Evolutionary conservation across 2,797 vertebrate species (phyloP).

Genomic region (Acestrorhynchus altus): DNA sequence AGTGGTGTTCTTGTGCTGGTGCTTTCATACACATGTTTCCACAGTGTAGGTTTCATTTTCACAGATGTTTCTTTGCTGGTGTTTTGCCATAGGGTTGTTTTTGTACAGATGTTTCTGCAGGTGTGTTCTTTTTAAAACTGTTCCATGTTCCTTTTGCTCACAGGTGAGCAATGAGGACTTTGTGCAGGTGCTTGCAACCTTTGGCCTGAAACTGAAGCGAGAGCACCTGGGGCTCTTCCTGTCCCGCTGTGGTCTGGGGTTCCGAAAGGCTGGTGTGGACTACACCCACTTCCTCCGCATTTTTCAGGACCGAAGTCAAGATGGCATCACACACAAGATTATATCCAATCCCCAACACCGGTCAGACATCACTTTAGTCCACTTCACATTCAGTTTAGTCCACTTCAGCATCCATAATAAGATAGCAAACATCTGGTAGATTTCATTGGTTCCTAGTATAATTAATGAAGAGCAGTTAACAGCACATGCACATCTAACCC

Average conservation of each 20-base stretch:
- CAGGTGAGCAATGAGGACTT: conserved; percentile 61
- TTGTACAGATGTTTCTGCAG: not conserved
- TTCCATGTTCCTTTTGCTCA: not conserved
- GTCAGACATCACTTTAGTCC: conserved; percentile 29
- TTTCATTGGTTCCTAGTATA: no score
- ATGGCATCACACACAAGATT: conserved; percentile 62
- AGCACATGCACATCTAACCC: no score
- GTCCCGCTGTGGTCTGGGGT: conserved; percentile 60
- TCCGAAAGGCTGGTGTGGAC: conserved; percentile 55
- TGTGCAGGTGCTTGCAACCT: conserved; percentile 57
- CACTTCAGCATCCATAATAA: no score
- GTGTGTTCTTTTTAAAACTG: not conserved
- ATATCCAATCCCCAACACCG: conserved; percentile 65
- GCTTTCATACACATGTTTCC: not conserved
- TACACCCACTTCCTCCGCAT: conserved; percentile 58
- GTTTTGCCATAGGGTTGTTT: not conserved
- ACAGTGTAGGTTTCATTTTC: no score
- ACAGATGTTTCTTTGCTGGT: not conserved
- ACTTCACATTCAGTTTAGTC: no score
- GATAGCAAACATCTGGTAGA: no score
- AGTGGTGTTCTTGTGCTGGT: not conserved
- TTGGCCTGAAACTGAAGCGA: conserved; percentile 60
- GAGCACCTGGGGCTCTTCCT: conserved; percentile 64
- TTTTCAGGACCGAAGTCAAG: conserved; percentile 61
- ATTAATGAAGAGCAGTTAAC: no score